A percentile compares a stretch with the other conserved stretches of the same genome.
phyloP scores from a whole-genome alignment of 2,888 invertebrate species.

The Aphodius granarius region DNA sequence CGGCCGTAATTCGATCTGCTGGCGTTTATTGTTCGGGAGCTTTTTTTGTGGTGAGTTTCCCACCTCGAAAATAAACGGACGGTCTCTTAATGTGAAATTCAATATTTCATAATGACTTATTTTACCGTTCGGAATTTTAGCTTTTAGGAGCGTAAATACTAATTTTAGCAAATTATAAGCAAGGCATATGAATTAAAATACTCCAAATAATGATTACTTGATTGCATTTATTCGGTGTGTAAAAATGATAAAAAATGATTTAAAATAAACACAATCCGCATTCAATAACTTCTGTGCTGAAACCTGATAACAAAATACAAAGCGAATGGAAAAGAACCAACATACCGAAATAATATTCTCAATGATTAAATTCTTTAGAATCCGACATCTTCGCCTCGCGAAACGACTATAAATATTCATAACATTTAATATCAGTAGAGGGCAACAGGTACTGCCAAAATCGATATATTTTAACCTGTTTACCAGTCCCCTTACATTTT shows the following conservation, averaged over 20 bases:
- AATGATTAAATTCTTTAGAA: not conserved
- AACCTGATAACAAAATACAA: not conserved
- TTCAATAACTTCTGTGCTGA: not conserved
- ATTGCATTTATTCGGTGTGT: no score
- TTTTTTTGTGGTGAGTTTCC: not conserved
- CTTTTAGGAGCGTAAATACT: not conserved
- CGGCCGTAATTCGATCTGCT: constrained; percentile 6
- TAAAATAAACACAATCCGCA: not conserved
- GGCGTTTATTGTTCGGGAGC: not conserved
- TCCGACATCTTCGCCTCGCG: not conserved
- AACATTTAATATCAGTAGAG: constrained; percentile 33
- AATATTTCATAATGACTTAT: not conserved
- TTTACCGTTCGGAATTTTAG: not conserved
- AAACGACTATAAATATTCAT: constrained; percentile 35
- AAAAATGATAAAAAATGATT: no score
- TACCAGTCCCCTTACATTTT: constrained; percentile 15
- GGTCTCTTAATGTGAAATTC: not conserved
- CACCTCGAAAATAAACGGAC: not conserved
- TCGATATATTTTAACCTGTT: constrained; percentile 27
- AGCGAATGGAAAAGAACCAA: not conserved
- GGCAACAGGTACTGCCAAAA: constrained; percentile 32
- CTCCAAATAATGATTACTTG: no score
- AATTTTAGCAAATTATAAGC: no score
- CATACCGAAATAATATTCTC: not conserved
- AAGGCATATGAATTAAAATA: no score